Conservation (phyloP, 2,797 vertebrate genomes). For the Dermochelys coriacea region DNA sequence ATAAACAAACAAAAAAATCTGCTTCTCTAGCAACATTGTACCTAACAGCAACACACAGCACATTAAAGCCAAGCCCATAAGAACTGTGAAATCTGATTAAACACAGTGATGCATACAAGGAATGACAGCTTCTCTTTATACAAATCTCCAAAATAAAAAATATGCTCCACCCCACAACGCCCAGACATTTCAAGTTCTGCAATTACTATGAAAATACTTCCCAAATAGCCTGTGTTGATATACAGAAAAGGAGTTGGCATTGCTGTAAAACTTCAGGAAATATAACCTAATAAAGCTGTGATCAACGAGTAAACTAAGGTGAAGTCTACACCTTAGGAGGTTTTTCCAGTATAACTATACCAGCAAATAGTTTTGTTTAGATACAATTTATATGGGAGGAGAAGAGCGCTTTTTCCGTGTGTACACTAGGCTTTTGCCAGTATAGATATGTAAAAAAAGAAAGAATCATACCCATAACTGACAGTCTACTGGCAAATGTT, state of each 20-base stretch:
- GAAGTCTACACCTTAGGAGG: neutral
- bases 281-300: neutral
- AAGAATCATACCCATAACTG: neutral
- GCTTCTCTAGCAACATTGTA: neutral
- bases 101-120: neutral
- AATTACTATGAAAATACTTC: neutral
- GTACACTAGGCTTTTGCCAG: neutral
- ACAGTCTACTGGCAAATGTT: neutral
- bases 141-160: no score
- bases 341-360: neutral
- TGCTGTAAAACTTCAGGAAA: neutral
- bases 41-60: neutral
- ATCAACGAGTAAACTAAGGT: neutral
- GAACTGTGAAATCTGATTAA: neutral
- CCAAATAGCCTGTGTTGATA: neutral
- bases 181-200: neutral
- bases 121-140: no score
- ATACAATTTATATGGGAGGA: neutral
- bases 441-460: neutral
- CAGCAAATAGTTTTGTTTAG: neutral
- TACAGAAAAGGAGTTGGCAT: neutral
- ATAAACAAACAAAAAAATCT: neutral
- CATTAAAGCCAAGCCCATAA: neutral
- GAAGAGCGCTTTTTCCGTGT: no score
- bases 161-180: fast-evolving